Evolutionary conservation across 2,797 vertebrate genomes (phyloP), one percentile per base, ranked within the genome.

Genomic region (Atherinosoma microstoma): DNA sequence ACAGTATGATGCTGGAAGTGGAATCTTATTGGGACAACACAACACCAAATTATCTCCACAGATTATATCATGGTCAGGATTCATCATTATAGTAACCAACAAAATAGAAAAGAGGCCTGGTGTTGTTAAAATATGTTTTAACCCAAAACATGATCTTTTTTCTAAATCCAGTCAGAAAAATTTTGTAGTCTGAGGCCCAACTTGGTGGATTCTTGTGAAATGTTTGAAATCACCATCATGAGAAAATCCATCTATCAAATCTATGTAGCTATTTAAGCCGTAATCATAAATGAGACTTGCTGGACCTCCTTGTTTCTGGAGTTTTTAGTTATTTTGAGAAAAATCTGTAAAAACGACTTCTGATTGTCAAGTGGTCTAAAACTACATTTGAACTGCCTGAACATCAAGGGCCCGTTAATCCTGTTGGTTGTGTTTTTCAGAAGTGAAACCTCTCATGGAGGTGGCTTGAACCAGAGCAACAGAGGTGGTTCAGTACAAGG

Each of bases 391-490:
- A 61, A 22, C 6, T 32, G 30, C 30, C 30, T 3, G 30, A 32
- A 32, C 30, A 32, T 32, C 6, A 6, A 32, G 30, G 30, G 30
- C 3, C 30, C 30, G 0, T 32, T 32, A 32, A 32, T 32, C 24
- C 1, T 9, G 11, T 27, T 70, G 15, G 0, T 75, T 76, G 8
- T 83, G 27, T 86, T 40, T 87, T 83, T 29, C 77, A 92, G 91
- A 74, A 86, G 64, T 69, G 75, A 81, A 56, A 32, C 47, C 9
- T 84, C 84, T 69, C 6, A 76, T 53, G 75, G 79, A 70, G 66
- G 67, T 60, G 15, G 53, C 57, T 69, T 24, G 15, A 71, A 22
- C 57, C 83, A 67, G 42, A 83, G 34, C 40, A 71, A 24, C 69
- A 73, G 83, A 78, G 51, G 58, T 66, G 61, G 57, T 64, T 82